Conservation (phyloP, 2,797 vertebrate species). For the Phataginus tetradactyla region DNA sequence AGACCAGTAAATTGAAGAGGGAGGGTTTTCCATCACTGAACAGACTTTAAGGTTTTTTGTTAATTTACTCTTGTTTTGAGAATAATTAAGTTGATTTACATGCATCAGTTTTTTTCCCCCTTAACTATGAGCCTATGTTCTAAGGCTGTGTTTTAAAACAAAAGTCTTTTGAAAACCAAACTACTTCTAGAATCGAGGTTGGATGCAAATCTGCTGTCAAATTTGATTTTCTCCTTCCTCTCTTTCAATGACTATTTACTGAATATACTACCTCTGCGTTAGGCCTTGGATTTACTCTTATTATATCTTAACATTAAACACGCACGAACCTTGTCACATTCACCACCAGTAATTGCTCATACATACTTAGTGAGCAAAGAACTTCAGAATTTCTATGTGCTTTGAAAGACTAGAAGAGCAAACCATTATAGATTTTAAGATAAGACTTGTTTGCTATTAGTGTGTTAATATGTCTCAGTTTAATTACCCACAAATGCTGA, state of each 20-base stretch:
- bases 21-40: neutral
- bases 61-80: conserved; percentile 28
- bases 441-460: neutral
- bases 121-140: neutral
- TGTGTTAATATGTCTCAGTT: conserved; percentile 4
- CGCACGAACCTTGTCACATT: neutral
- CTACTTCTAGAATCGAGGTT: neutral
- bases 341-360: neutral
- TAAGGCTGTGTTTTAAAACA: conserved; percentile 11
- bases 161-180: conserved; percentile 39
- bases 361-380: conserved; percentile 3
- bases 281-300: neutral
- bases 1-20: neutral
- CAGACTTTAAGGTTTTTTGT: neutral
- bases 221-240: neutral
- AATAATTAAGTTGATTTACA: conserved; percentile 46
- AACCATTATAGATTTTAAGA: neutral
- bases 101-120: neutral
- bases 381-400: neutral
- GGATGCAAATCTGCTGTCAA: neutral
- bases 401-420: neutral
- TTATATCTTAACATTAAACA: neutral
- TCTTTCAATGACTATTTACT: neutral
- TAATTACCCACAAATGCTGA: neutral
- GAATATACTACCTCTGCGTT: neutral